These are phyloP conservation scores for Campaea margaritaria DNA, from an alignment of 2,888 invertebrate genomes.

Conservation along the genomic window DNA sequence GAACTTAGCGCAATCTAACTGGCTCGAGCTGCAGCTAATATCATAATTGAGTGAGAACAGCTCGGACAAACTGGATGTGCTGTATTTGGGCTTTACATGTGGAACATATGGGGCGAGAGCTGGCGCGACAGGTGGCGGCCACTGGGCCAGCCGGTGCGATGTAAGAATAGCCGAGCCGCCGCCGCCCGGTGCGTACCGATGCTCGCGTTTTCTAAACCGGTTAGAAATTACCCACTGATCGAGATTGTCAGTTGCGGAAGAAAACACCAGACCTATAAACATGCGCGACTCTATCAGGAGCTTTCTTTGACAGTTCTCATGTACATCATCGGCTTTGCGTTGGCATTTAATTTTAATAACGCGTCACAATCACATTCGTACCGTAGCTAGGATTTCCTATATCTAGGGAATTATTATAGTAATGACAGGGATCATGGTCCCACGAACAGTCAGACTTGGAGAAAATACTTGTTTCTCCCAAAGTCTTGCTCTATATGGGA, in stretches of 20 bases:
- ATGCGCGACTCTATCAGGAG: constrained; percentile 61
- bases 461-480: too few relatives aligned
- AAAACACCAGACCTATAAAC: constrained; percentile 78
- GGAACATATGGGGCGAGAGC: constrained; percentile 73
- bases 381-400: too few relatives aligned
- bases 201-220: constrained; percentile 83
- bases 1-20: constrained; percentile 12
- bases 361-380: too few relatives aligned
- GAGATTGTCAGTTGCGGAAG: constrained; percentile 81
- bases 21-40: constrained; percentile 22
- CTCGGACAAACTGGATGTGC: constrained; percentile 41
- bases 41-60: constrained; percentile 42
- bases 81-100: constrained; percentile 51
- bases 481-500: too few relatives aligned
- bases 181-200: constrained; percentile 49
- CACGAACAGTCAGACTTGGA: too few relatives aligned
- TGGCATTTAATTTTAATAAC: too few relatives aligned
- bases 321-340: neutral
- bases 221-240: constrained; percentile 85
- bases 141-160: constrained; percentile 40
- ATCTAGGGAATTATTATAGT: too few relatives aligned
- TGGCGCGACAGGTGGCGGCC: constrained; percentile 46
- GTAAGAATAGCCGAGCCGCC: constrained; percentile 59
- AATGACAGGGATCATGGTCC: too few relatives aligned
- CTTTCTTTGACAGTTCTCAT: constrained; percentile 62